Percentiles rank a stretch among this genome's conserved stretches.
Evolutionary conservation across 2,797 vertebrate species (phyloP).

Genomic region (Helicolenus hilgendorfi): DNA sequence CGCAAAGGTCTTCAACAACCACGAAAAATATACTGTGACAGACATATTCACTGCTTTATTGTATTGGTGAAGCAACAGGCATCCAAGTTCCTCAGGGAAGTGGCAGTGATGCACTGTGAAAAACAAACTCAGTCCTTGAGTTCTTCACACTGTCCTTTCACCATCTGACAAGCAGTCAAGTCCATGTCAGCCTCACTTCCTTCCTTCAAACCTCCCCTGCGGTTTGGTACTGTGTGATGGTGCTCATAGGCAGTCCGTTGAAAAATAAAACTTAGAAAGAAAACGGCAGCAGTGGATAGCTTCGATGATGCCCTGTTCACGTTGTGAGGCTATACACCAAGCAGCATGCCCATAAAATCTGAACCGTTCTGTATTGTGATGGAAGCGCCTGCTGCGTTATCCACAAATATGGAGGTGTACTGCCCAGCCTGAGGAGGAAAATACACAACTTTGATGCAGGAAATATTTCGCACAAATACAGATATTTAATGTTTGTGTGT

Average conservation of each 20-base stretch:
- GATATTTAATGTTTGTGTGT: background rate
- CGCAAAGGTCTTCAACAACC: slow-evolving; percentile 41
- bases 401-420: slow-evolving; percentile 97
- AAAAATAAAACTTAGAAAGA: slow-evolving; percentile 18
- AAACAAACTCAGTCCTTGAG: slow-evolving; percentile 63
- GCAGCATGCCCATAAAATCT: slow-evolving; percentile 95
- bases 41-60: slow-evolving; percentile 55
- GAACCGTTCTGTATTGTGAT: slow-evolving; percentile 95
- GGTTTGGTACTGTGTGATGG: slow-evolving; percentile 59
- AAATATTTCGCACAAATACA: background rate
- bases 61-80: slow-evolving; percentile 55
- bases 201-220: slow-evolving; percentile 60
- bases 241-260: slow-evolving; percentile 68
- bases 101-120: slow-evolving; percentile 63
- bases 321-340: slow-evolving; percentile 90
- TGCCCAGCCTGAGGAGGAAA: slow-evolving; percentile 92
- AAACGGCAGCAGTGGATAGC: slow-evolving; percentile 41
- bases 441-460: background rate
- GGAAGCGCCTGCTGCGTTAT: slow-evolving; percentile 94
- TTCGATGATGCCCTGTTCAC: slow-evolving; percentile 16
- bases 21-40: slow-evolving; percentile 45
- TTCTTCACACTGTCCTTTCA: slow-evolving; percentile 72
- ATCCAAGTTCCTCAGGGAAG: slow-evolving; percentile 54
- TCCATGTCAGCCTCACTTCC: slow-evolving; percentile 53
- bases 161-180: slow-evolving; percentile 59